These are phyloP conservation scores for Eupithecia subfuscata DNA, from an alignment of 2,888 invertebrate species.

Conservation along the genomic window DNA sequence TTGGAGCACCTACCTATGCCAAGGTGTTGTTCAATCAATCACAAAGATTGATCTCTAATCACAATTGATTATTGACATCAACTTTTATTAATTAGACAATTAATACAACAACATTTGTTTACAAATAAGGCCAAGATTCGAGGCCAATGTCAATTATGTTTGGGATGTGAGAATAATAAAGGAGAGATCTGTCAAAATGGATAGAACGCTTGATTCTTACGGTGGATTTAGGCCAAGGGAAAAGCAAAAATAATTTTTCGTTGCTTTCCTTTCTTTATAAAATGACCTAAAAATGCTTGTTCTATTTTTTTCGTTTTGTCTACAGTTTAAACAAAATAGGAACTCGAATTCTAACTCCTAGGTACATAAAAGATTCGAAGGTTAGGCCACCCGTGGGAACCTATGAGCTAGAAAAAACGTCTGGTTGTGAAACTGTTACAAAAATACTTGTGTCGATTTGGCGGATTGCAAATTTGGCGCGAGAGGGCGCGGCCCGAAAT, in stretches of 20 bases:
- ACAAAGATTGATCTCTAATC: neutral
- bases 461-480: constrained; percentile 83
- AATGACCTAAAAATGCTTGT: neutral
- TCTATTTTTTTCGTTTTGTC: constrained; percentile 21
- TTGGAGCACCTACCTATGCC: neutral
- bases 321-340: constrained; percentile 31
- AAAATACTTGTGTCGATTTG: constrained; percentile 80
- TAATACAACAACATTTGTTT: constrained; percentile 40
- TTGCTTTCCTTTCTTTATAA: neutral
- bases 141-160: constrained; percentile 78
- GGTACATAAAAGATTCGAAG: constrained; percentile 41
- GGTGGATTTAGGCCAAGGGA: neutral
- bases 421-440: constrained; percentile 78
- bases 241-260: neutral
- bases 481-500: constrained; percentile 75
- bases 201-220: neutral
- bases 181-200: constrained; percentile 23
- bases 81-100: constrained; percentile 23
- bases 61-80: constrained; percentile 14
- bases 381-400: constrained; percentile 45
- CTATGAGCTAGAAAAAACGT: constrained; percentile 54
- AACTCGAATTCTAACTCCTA: neutral
- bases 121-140: constrained; percentile 64
- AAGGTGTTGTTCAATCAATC: neutral
- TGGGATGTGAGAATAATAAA: constrained; percentile 43